Evolutionary conservation across 2,888 invertebrate genomes (phyloP), one percentile per base, ranked within the genome.

Genomic region (Eupithecia subumbrata): DNA sequence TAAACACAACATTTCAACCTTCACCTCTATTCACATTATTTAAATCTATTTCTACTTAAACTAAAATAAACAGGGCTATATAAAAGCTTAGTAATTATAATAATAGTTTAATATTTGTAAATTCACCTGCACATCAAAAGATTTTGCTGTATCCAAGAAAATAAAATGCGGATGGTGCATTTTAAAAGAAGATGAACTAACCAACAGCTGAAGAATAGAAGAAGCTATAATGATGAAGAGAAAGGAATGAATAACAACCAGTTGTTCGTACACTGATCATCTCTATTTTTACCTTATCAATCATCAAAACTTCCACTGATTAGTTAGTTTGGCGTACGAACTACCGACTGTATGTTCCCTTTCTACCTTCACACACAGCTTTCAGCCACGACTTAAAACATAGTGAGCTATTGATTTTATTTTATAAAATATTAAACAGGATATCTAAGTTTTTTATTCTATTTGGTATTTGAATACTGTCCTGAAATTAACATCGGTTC

Each of bases 391-490:
- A 5, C 60, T n/a, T 25, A 56, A 22, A 56, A 60, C 25, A 60
- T 5, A 22, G 25, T 56, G 5, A 60, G 25, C 60, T 60, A 60
- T 60, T 60, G 25, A 60, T 60, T 60, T 56, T 40, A 67, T 40
- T 40, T 22, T 18, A 67, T 67, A n/a, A 40, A 5, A 66, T 67
- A 67, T 34, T 67, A 60, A 12, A 60, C 22, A 56, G 22, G 66
- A 16, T 76, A 87, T 88, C 85, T 90, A 90, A 60, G 25, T 25
- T 25, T 90, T 85, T 90, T 90, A 85, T 92, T 85, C 84, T 89
- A 90, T 94, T 94, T 93, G 94, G 93, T 92, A 91, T 90, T 83
- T 88, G 84, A 93, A 93, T 93, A 94, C 94, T 94, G 93, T 87
- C 90, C 89, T 87, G 90, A 89, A 79, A 78, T 74, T 89, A 85